A percentile compares a stretch with the other conserved stretches of the same genome.
phyloP scores from a whole-genome alignment of 2,797 vertebrate species.

The Oryzias dopingdopingensis region DNA sequence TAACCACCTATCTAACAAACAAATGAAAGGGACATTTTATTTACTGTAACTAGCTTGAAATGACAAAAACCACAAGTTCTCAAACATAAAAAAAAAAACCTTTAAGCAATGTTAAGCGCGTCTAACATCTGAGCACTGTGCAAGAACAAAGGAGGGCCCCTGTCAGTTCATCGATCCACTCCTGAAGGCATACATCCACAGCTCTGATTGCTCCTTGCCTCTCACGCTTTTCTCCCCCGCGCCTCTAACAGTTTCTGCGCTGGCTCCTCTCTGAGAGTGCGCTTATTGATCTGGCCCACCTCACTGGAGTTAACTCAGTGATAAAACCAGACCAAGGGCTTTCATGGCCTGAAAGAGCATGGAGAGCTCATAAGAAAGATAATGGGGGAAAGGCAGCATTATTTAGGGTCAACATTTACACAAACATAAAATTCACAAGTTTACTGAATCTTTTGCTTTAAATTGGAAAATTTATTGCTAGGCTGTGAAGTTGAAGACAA shows the following conservation, averaged over 20 bases:
- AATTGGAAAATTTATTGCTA: conserved; percentile 2
- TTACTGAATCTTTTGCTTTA: conserved; percentile 6
- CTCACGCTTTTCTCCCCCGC: conserved; percentile 65
- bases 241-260: conserved; percentile 66
- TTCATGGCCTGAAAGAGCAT: conserved; percentile 77
- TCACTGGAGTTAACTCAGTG: conserved; percentile 89
- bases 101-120: conserved; percentile 98
- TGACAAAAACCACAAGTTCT: conserved; percentile 77
- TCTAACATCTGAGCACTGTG: conserved; percentile 90
- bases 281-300: conserved; percentile 91
- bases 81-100: conserved; percentile 84
- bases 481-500: background rate
- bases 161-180: conserved; percentile 94
- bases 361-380: conserved; percentile 53
- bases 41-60: conserved; percentile 59
- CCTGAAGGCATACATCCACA: conserved; percentile 87
- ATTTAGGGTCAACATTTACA: conserved; percentile 2
- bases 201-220: conserved; percentile 89
- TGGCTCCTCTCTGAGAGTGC: conserved; percentile 84
- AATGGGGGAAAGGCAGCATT: conserved; percentile 9
- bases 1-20: conserved; percentile 29
- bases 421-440: conserved; percentile 6
- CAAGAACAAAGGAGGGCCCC: conserved; percentile 92
- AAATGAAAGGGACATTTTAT: conserved; percentile 62
- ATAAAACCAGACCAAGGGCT: conserved; percentile 86